These are phyloP conservation scores for Hofmannophila pseudospretella DNA, from an alignment of 2,888 invertebrate genomes.

Conservation along the genomic window DNA sequence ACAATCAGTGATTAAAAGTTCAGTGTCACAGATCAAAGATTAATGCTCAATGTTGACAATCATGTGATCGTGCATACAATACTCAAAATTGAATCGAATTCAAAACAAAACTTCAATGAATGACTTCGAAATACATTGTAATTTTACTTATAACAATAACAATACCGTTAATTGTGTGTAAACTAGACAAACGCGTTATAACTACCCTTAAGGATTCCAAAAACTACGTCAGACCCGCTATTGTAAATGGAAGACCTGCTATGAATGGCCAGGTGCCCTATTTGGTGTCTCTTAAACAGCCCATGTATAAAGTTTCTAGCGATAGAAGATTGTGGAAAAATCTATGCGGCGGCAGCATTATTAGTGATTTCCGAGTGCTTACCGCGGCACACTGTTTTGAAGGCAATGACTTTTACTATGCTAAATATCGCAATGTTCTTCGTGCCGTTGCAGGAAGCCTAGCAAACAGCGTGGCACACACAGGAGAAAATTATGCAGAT, in stretches of 20 bases:
- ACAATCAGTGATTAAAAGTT: too few relatives aligned
- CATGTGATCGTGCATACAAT: too few relatives aligned
- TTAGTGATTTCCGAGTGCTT: constrained; percentile 30
- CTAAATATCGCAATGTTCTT: constrained; percentile 21
- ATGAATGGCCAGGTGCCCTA: constrained; percentile 37
- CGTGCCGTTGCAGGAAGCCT: constrained; percentile 43
- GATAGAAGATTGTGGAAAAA: constrained; percentile 33
- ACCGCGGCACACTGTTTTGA: constrained; percentile 64
- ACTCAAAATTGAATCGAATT: too few relatives aligned
- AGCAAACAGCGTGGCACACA: constrained; percentile 26
- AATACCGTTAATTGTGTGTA: too few relatives aligned
- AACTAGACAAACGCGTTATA: constrained; percentile 36
- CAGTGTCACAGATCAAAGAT: too few relatives aligned
- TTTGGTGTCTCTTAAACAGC: constrained; percentile 47
- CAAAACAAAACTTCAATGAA: too few relatives aligned
- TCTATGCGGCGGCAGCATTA: constrained; percentile 53
- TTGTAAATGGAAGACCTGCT: constrained; percentile 42
- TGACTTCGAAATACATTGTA: too few relatives aligned
- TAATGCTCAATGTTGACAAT: too few relatives aligned
- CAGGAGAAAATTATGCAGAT: constrained; percentile 26
- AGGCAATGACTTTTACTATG: constrained; percentile 31
- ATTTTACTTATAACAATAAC: too few relatives aligned
- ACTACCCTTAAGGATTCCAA: constrained; percentile 45
- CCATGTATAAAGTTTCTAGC: constrained; percentile 9
- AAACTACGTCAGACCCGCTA: constrained; percentile 28